phyloP scores from a whole-genome alignment of 2,797 vertebrate species.

The Podargus strigoides region DNA sequence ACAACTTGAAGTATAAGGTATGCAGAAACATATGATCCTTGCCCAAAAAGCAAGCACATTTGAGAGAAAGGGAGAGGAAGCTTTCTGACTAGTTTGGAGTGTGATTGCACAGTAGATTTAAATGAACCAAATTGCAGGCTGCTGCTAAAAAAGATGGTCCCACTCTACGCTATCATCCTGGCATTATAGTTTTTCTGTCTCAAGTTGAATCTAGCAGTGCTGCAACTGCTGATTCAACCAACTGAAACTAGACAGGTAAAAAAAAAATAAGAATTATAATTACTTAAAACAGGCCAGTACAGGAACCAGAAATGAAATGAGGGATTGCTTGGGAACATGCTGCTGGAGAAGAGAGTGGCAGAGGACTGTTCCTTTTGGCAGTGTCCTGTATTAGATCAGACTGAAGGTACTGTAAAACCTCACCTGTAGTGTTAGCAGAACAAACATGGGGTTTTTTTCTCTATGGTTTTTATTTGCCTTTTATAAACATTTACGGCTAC shows the following conservation, averaged over 20 bases:
- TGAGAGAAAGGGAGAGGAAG: not conserved
- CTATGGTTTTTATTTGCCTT: not conserved
- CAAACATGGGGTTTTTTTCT: accelerated
- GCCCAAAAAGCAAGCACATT: not conserved
- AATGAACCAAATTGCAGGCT: not conserved
- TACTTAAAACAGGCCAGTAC: not conserved
- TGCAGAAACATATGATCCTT: not conserved
- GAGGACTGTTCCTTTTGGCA: not conserved
- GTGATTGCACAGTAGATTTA: not conserved
- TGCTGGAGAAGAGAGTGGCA: not conserved
- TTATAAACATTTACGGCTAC: not conserved
- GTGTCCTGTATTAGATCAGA: not conserved
- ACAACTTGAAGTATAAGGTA: not conserved
- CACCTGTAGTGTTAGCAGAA: not conserved
- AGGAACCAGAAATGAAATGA: not conserved
- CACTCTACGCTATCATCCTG: not conserved
- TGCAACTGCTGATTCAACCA: not conserved
- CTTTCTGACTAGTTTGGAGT: not conserved
- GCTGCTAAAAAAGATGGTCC: not conserved
- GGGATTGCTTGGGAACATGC: not conserved
- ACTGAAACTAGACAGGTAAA: not conserved
- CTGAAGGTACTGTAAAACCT: not conserved
- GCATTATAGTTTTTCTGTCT: not conserved
- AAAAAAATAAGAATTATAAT: not conserved
- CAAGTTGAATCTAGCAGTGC: not conserved